Evolutionary conservation across 1,140 invertebrate genomes (phyloP).

Genomic region (Drosophila malerkotliana): DNA sequence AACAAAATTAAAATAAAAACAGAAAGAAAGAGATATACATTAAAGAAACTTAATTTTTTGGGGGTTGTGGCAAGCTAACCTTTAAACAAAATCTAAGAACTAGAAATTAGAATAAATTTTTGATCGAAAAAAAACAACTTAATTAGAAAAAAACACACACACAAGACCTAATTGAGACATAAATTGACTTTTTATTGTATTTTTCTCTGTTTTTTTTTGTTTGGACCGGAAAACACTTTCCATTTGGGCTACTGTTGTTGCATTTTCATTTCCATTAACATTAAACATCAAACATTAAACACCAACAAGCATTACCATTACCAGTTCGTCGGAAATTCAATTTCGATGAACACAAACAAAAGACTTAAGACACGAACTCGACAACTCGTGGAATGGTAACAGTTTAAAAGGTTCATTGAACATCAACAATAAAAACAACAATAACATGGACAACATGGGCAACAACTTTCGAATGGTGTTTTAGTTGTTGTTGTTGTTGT

Average conservation of each 20-base stretch:
- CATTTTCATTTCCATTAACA: constrained; percentile 3
- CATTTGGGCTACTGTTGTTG: constrained; percentile 43
- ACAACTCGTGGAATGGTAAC: constrained; percentile 33
- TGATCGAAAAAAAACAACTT: constrained; percentile 15
- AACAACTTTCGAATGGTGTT: constrained; percentile 53
- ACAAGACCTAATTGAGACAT: background rate
- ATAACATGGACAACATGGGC: constrained; percentile 4
- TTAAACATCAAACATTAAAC: background rate
- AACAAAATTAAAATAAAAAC: constrained; percentile 25
- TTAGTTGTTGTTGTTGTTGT: constrained; percentile 16
- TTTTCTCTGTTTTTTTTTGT: too few relatives aligned
- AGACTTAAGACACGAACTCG: constrained; percentile 47
- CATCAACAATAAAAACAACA: background rate
- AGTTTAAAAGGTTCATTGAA: constrained; percentile 54
- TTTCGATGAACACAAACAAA: constrained; percentile 30
- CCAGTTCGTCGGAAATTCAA: constrained; percentile 38
- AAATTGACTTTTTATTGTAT: background rate
- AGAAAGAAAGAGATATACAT: too few relatives aligned
- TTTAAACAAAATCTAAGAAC: too few relatives aligned
- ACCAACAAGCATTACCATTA: background rate
- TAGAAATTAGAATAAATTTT: constrained; percentile 1
- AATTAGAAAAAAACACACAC: constrained; percentile 10
- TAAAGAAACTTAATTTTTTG: too few relatives aligned
- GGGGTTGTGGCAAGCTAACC: too few relatives aligned
- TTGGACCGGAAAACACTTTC: constrained; percentile 42